Evolutionary conservation across 92 coral and sea anemone genomes (phyloP), one percentile per base, ranked within the genome.

Genomic region (Diadumene lineata): DNA sequence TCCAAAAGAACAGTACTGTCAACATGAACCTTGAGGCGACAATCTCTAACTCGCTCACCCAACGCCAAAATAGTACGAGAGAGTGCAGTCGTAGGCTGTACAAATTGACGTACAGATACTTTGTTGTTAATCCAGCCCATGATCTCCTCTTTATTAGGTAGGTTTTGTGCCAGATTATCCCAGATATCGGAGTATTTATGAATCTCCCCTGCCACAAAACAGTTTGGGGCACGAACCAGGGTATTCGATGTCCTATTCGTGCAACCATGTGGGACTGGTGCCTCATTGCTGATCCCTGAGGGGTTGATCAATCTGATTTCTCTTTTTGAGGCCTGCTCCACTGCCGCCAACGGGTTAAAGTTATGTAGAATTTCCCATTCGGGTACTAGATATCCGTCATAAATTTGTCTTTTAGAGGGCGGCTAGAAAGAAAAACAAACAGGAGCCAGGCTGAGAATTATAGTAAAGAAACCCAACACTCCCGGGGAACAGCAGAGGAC

Each of bases 41-140:
- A 27, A 25, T 75, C 26, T 22, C 70, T 34, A 1, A 75, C 74
- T 1, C 0, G 28, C 27, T 72, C 73, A 19, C 66, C 56, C 18
- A 62, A 57, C 21, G 85, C 64, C 30, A 7, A 32, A 16, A 81
- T 74, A 28, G 85, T 73, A 55, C 80, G 74, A 19, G 80, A 61
- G 22, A 81, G 71, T 23, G 80, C 75, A 24, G 24, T 69, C 2
- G 60, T 69, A 7, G 44, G 79, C 26, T 74, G 72, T 4, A 74
- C 34, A 33, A 50, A 74, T 9, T 74, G 53, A 50, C 9, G 26
- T 3, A 56, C 58, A 38, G 78, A 31, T 17, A 79, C 78, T n/a
- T n/a, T 56, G 1, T 58, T 34, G 19, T 6, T 7, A 21, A 79
- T 70, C 67, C 83, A 69, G 46, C 55, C 78, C 70, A 79, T 70